Conservation (phyloP, 2,888 invertebrate genomes). For the Sminthurinus aureus region DNA sequence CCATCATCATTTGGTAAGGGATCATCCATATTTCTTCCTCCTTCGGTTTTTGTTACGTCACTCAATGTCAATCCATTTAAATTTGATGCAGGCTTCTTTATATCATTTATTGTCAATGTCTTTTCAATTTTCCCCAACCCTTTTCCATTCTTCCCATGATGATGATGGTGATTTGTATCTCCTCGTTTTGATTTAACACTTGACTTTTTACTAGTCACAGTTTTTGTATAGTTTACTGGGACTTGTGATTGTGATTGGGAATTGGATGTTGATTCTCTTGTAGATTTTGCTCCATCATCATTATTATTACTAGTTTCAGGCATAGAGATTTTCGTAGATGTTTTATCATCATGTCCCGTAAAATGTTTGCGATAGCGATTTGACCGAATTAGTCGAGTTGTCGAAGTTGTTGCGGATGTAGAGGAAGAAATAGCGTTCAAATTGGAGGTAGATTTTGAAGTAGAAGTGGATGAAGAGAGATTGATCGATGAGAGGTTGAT, state of each 20-base stretch:
- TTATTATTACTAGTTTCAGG: background rate
- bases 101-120: slow-evolving; percentile 5
- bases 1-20: background rate
- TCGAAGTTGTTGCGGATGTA: background rate
- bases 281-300: background rate
- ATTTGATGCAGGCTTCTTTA: background rate
- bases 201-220: background rate
- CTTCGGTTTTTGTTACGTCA: background rate
- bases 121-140: background rate
- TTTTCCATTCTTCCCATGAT: background rate
- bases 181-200: background rate
- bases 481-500: slow-evolving; percentile 22
- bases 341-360: background rate
- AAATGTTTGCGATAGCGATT: slow-evolving; percentile 12
- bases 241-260: background rate
- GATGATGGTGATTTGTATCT: background rate
- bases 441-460: background rate
- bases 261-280: background rate
- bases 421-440: background rate
- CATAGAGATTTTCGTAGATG: background rate
- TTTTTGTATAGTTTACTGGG: background rate
- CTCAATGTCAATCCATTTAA: background rate
- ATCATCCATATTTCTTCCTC: slow-evolving; percentile 1
- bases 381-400: background rate
- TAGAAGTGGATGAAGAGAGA: background rate